These are phyloP conservation scores for Troides aeacus DNA, from an alignment of 2,888 invertebrate genomes.

Conservation along the genomic window DNA sequence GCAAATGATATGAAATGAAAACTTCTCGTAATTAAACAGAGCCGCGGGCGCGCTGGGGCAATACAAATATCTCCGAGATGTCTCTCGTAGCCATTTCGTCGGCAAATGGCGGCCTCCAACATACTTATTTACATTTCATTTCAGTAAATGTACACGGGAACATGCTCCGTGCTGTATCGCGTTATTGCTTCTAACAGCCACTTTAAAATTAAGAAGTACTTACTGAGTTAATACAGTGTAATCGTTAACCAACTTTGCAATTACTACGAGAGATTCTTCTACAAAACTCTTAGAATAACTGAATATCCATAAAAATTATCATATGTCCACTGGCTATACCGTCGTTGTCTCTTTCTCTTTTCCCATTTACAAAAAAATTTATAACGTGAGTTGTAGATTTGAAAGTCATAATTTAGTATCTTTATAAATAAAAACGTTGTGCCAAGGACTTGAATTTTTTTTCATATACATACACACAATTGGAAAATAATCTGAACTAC, in stretches of 20 bases:
- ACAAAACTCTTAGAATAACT: background rate
- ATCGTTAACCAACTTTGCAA: background rate
- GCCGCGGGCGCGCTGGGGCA: constrained; percentile 28
- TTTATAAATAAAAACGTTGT: too few relatives aligned
- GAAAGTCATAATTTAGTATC: too few relatives aligned
- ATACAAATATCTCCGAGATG: constrained; percentile 36
- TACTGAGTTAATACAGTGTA: background rate
- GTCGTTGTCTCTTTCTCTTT: background rate
- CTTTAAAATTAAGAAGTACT: constrained; percentile 13
- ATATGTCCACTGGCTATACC: background rate
- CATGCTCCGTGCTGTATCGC: constrained; percentile 8
- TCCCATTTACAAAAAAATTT: background rate
- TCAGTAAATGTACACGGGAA: constrained; percentile 33
- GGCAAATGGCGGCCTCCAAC: constrained; percentile 37
- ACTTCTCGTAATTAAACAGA: constrained; percentile 34
- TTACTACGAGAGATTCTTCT: background rate
- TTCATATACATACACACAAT: too few relatives aligned
- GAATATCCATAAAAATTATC: background rate
- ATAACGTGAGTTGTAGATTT: background rate
- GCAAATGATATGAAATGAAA: constrained; percentile 37
- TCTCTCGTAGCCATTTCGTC: constrained; percentile 33
- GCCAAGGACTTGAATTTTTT: too few relatives aligned
- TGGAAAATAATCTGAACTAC: too few relatives aligned
- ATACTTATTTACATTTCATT: constrained; percentile 44
- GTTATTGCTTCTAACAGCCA: constrained; percentile 20